phyloP scores from a whole-genome alignment of 2,113 vertebrate species.

The Rhinolophus ferrumequinum region DNA sequence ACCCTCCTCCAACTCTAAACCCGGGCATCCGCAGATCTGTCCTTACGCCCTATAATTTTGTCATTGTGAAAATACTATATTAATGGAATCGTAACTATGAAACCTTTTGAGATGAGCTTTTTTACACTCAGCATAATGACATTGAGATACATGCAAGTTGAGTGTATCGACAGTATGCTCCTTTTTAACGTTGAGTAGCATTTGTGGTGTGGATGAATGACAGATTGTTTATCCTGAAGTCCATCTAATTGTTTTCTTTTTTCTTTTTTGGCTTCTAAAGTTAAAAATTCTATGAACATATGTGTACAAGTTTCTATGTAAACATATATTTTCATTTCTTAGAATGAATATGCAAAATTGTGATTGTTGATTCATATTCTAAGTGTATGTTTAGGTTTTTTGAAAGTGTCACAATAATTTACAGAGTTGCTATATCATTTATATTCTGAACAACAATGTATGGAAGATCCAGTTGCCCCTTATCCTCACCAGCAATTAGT shows the following conservation, averaged over 20 bases:
- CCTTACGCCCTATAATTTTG: not conserved
- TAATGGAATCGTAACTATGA: not conserved
- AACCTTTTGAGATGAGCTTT: not conserved
- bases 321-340: not conserved
- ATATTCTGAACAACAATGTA: not conserved
- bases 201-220: not conserved
- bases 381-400: not conserved
- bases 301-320: not conserved
- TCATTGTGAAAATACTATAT: not conserved
- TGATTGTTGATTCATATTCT: not conserved
- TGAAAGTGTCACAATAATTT: not conserved
- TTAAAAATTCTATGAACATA: not conserved
- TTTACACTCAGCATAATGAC: not conserved
- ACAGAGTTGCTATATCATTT: not conserved
- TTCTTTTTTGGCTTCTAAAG: not conserved
- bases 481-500: not conserved
- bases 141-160: not conserved
- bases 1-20: not conserved
- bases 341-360: not conserved
- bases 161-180: not conserved
- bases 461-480: not conserved
- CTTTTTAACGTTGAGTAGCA: not conserved
- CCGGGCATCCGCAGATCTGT: not conserved
- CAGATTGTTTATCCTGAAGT: not conserved
- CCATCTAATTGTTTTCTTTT: not conserved